Percentiles rank a stretch among this genome's conserved stretches.
These are phyloP conservation scores for Fragum whitleyi DNA, from an alignment of 2,888 invertebrate genomes.

Conservation along the genomic window DNA sequence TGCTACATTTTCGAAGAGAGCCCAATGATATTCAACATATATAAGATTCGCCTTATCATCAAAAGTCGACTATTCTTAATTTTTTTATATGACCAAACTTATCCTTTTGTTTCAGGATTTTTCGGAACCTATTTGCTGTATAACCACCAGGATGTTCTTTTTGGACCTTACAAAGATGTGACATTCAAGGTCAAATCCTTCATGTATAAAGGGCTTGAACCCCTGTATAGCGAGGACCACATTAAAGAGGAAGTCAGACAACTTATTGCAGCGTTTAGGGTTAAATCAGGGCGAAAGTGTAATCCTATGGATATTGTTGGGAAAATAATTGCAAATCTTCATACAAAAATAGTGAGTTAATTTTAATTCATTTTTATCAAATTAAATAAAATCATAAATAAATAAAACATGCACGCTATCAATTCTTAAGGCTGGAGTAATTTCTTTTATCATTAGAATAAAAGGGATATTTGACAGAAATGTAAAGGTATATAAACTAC, in stretches of 20 bases:
- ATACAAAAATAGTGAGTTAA: conserved; percentile 47
- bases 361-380: too few species aligned
- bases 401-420: too few species aligned
- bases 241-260: conserved; percentile 27
- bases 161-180: conserved; percentile 52
- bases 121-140: conserved; percentile 55
- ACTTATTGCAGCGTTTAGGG: conserved; percentile 29
- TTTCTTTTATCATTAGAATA: too few species aligned
- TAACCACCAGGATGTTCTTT: conserved; percentile 53
- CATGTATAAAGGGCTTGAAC: conserved; percentile 51
- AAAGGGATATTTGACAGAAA: too few species aligned
- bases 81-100: too few species aligned
- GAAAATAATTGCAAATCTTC: conserved; percentile 35
- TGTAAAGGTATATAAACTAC: too few species aligned
- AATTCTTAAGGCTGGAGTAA: too few species aligned
- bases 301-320: conserved; percentile 37
- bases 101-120: conserved; percentile 49
- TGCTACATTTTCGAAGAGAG: too few species aligned
- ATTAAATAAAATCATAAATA: too few species aligned
- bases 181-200: conserved; percentile 56
- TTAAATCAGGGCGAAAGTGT: conserved; percentile 27
- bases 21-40: too few species aligned
- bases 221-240: conserved; percentile 20
- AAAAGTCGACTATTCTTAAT: too few species aligned
- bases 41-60: too few species aligned